Conservation (phyloP, 2,797 vertebrate species). For the Setipinna tenuifilis region DNA sequence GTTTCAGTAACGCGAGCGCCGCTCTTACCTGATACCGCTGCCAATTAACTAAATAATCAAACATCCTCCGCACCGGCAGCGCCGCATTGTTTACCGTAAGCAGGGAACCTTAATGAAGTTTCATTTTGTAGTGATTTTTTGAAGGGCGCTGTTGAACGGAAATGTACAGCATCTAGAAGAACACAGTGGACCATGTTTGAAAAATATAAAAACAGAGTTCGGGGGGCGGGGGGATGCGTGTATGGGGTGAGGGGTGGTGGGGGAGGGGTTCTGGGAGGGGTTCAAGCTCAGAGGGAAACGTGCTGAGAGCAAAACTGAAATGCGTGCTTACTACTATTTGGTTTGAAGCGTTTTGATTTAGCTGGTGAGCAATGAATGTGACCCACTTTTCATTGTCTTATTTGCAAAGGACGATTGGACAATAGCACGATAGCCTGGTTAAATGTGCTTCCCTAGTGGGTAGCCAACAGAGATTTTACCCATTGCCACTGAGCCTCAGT, state of each 20-base stretch:
- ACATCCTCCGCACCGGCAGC: background rate
- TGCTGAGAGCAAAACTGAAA: background rate
- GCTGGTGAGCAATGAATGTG: conserved; percentile 6
- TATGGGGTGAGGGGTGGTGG: no score
- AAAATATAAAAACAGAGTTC: background rate
- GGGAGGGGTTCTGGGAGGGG: background rate
- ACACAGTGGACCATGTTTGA: background rate
- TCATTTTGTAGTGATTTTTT: conserved; percentile 2
- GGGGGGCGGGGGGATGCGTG: no score
- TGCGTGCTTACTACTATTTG: background rate
- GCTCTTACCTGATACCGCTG: conserved; percentile 31
- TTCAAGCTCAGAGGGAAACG: background rate
- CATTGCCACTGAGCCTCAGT: background rate
- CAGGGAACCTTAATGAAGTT: conserved; percentile 2
- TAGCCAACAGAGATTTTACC: background rate
- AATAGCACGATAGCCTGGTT: no score
- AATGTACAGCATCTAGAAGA: background rate
- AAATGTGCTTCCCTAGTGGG: no score
- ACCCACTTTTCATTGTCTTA: conserved; percentile 7
- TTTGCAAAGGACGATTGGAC: conserved; percentile 23
- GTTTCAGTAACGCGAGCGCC: conserved; percentile 49
- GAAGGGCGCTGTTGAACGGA: background rate
- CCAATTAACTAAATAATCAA: conserved; percentile 12
- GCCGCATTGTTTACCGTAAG: background rate
- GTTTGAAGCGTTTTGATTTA: background rate